These are phyloP conservation scores for Philaenus spumarius DNA, from an alignment of 1,140 invertebrate species.

Conservation along the genomic window DNA sequence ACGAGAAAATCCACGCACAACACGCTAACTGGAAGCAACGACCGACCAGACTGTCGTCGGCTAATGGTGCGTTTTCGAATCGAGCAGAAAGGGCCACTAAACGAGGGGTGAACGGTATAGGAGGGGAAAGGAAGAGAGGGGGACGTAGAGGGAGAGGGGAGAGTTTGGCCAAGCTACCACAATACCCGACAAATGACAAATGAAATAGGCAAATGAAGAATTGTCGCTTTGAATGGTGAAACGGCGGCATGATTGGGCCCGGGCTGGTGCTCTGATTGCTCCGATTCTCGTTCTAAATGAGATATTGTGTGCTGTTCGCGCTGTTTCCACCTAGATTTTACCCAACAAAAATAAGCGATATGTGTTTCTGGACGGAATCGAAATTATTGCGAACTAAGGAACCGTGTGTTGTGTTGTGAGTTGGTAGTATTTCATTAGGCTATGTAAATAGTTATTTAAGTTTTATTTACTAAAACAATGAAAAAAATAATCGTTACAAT, in stretches of 20 bases:
- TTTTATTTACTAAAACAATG: too few species aligned
- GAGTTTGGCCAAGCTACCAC: slow-evolving; percentile 27
- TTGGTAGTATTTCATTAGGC: too few species aligned
- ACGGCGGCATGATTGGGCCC: slow-evolving; percentile 15
- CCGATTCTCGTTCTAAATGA: background rate
- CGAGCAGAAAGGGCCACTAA: slow-evolving; percentile 4
- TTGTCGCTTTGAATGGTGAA: slow-evolving; percentile 34
- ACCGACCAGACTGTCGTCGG: background rate
- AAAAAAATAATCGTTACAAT: too few species aligned
- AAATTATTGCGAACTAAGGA: background rate
- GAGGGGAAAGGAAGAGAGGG: background rate
- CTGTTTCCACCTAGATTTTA: background rate
- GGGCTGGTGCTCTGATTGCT: too few species aligned
- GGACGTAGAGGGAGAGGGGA: background rate
- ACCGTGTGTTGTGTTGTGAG: too few species aligned
- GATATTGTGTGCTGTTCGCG: slow-evolving; percentile 6
- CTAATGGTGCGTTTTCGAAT: slow-evolving; percentile 8
- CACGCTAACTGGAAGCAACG: too few species aligned
- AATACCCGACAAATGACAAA: slow-evolving; percentile 44
- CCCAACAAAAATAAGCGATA: background rate
- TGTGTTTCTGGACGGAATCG: background rate
- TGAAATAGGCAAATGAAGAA: slow-evolving; percentile 48
- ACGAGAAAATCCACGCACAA: too few species aligned
- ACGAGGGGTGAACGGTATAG: background rate
- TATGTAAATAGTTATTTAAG: too few species aligned